phyloP scores from a whole-genome alignment of 2,113 vertebrate genomes.

The Clarias batrachus region DNA sequence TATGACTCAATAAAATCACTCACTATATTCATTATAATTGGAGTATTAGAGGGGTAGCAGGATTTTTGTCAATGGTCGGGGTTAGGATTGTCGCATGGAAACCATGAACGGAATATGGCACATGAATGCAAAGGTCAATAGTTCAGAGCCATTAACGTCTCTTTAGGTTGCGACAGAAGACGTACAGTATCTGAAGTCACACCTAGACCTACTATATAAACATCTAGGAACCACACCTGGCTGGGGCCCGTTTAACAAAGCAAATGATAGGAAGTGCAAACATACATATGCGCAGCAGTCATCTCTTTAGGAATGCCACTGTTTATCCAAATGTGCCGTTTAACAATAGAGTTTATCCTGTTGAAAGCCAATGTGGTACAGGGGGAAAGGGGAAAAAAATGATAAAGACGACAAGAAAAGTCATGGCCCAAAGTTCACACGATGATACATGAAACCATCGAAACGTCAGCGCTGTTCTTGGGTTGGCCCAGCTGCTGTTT shows the following conservation, averaged over 20 bases:
- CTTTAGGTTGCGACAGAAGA: constrained; percentile 2
- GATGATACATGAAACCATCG: constrained; percentile 47
- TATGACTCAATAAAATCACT: neutral
- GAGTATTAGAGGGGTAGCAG: neutral
- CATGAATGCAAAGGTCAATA: neutral
- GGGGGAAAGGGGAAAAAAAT: neutral
- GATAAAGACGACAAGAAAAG: neutral
- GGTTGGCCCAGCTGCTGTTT: constrained; percentile 64
- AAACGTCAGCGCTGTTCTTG: constrained; percentile 24
- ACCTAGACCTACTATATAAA: constrained; percentile 4
- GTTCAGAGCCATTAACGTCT: neutral
- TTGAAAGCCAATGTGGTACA: constrained; percentile 23
- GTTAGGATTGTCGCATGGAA: neutral
- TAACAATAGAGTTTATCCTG: constrained; percentile 51
- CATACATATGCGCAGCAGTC: constrained; percentile 26
- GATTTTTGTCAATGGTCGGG: neutral
- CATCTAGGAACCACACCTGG: neutral
- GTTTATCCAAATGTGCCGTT: constrained; percentile 55
- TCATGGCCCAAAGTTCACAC: constrained; percentile 29
- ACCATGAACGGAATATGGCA: neutral
- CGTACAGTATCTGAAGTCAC: neutral
- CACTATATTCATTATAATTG: neutral
- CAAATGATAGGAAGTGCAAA: constrained; percentile 27
- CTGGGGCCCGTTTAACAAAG: constrained; percentile 11
- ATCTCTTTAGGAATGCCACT: constrained; percentile 52